Evolutionary conservation across 1,140 invertebrate genomes (phyloP), one percentile per base, ranked within the genome.

Genomic region (Anastrepha ludens): DNA sequence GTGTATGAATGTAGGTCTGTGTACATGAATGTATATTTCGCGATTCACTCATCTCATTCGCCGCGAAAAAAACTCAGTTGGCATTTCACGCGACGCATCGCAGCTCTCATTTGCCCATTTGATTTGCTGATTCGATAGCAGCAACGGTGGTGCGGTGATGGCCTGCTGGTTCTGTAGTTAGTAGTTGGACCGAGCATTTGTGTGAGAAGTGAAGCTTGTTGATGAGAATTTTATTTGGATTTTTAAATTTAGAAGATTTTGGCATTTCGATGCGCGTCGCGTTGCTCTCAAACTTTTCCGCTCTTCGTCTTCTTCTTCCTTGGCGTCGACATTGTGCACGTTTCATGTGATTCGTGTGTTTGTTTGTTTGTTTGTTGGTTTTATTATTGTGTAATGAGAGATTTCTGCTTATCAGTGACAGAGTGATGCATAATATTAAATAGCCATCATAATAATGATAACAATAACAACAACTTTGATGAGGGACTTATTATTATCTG

Each of bases 181-280:
- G 67, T 74, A 17, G 41, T 62, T 17, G 11, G 41, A 7, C 39
- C 17, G 67, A 2, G 4, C 13, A 47, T 15, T 47, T 74, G 41
- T 15, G 4, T 74, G 41, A 29, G 13, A n/a, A 47, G 13, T 44
- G 41, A 44, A 74, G 67, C 67, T 20, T 67, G 65, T 67, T 39
- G 65, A 11, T 67, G 65, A 20, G 65, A 67, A 67, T 67, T 67
- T 67, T 29, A 17, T n/a, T 44, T 74, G 13, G 29, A 74, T 41
- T 41, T 39, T 39, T 67, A 39, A 39, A 67, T 67, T 67, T 13
- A 74, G 67, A 47, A 74, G 39, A 13, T 74, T 74, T 74, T 74
- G 44, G 67, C 67, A 74, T 39, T 41, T 74, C 67, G 15, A 4
- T 47, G 67, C 13, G 67, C 13, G 4, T 74, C 67, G 67, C 5